phyloP scores from a whole-genome alignment of 2,888 invertebrate species.

The Esperia sulphurella region DNA sequence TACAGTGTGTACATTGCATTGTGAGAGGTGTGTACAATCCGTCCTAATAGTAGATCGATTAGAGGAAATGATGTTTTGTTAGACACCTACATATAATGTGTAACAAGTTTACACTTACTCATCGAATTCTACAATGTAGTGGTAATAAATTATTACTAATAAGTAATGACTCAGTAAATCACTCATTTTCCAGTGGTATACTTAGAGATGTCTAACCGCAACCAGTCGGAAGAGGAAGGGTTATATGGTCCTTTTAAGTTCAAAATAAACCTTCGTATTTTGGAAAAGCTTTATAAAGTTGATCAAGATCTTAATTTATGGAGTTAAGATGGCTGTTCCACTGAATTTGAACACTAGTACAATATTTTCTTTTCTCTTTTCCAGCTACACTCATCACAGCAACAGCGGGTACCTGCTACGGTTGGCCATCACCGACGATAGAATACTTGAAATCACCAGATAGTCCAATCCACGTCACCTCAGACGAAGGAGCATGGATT shows the following conservation, averaged over 20 bases:
- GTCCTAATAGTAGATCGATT: neutral
- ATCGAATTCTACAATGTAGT: neutral
- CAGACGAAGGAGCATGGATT: conserved; percentile 80
- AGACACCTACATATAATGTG: neutral
- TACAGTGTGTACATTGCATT: too few relatives aligned
- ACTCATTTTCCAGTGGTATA: neutral
- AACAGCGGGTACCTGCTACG: conserved; percentile 76
- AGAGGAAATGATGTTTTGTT: neutral
- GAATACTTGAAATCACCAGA: conserved; percentile 64
- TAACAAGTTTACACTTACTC: neutral
- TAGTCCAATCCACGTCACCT: conserved; percentile 70
- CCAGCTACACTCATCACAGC: conserved; percentile 76
- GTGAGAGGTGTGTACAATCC: neutral
- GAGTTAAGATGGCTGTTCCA: too few relatives aligned
- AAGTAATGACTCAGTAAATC: too few relatives aligned
- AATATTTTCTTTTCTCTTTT: conserved; percentile 32
- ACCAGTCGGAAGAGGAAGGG: neutral
- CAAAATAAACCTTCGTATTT: too few relatives aligned
- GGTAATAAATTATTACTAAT: neutral
- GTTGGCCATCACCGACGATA: conserved; percentile 81
- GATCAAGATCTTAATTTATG: too few relatives aligned
- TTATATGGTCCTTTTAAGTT: neutral
- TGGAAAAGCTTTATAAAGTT: too few relatives aligned
- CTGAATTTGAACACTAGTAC: neutral
- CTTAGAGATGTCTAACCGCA: neutral